Percentiles rank a stretch among this genome's conserved stretches.
Evolutionary conservation across 2,797 vertebrate species (phyloP).

Genomic region (Neostethus bicornis): DNA sequence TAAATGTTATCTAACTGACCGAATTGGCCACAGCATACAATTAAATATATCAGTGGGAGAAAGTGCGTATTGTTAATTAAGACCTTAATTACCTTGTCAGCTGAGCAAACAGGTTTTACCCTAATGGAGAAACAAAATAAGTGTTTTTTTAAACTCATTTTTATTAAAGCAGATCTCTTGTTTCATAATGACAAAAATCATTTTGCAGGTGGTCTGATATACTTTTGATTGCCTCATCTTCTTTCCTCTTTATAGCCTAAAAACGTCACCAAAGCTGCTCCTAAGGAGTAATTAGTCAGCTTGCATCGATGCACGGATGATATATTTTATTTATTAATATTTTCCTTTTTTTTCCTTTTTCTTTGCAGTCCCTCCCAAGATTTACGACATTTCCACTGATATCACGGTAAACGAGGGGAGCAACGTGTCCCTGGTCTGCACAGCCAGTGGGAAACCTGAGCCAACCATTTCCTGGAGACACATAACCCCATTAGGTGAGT

Average conservation of each 20-base stretch:
- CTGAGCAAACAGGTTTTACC: neutral
- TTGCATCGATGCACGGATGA: conserved; percentile 2
- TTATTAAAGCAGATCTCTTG: neutral
- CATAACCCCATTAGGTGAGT: conserved; percentile 95
- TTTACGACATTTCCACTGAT: conserved; percentile 92
- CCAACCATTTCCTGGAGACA: conserved; percentile 97
- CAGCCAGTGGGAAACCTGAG: conserved; percentile 96
- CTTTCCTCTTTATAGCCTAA: neutral
- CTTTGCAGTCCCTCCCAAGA: conserved; percentile 93
- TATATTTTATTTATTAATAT: conserved; percentile 35
- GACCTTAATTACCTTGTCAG: neutral
- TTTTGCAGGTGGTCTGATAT: neutral
- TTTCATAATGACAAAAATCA: neutral
- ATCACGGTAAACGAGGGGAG: conserved; percentile 94
- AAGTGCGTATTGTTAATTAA: conserved; percentile 3
- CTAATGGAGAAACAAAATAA: neutral
- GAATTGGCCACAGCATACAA: neutral
- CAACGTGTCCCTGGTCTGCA: conserved; percentile 93
- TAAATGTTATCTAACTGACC: neutral
- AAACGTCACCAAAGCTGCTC: conserved; percentile 10
- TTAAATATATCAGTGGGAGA: neutral
- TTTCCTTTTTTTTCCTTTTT: conserved; percentile 53
- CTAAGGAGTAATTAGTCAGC: conserved; percentile 4
- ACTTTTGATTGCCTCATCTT: neutral
- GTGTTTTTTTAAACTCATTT: neutral